Percentiles rank a stretch among this genome's conserved stretches.
phyloP scores from a whole-genome alignment of 2,797 vertebrate species.

The Molossus alvarezi region DNA sequence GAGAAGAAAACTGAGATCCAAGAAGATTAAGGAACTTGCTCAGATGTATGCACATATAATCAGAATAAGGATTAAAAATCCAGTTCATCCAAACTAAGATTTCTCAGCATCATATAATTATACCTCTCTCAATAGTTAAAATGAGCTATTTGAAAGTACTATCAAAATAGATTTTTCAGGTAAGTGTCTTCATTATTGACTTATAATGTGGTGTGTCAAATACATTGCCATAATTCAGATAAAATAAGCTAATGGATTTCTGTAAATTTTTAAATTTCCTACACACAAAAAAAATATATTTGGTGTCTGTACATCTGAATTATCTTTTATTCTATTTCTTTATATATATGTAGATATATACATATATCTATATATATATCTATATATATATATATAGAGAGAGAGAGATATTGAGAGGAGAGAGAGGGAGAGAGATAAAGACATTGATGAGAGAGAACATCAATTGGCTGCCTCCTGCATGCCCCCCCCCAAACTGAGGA shows the following conservation, averaged over 20 bases:
- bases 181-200: not conserved
- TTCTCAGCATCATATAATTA: not conserved
- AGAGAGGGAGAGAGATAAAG: too few species aligned
- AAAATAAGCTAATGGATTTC: not conserved
- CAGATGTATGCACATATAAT: not conserved
- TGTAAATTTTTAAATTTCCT: not conserved
- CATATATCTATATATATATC: too few species aligned
- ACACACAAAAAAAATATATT: not conserved
- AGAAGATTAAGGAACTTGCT: slow-evolving; percentile 6
- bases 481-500: too few species aligned
- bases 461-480: too few species aligned
- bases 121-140: not conserved
- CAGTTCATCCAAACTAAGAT: not conserved
- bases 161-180: not conserved
- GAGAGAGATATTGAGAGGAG: too few species aligned
- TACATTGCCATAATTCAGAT: not conserved
- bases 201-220: not conserved
- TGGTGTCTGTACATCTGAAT: not conserved
- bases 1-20: not conserved
- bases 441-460: too few species aligned
- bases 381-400: too few species aligned
- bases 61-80: slow-evolving; percentile 30
- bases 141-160: not conserved
- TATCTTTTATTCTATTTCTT: not conserved
- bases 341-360: too few species aligned